A percentile compares a stretch with the other conserved stretches of the same genome.
Conservation (phyloP, 2,888 invertebrate genomes). For the Melikaiella ostensackeni region DNA sequence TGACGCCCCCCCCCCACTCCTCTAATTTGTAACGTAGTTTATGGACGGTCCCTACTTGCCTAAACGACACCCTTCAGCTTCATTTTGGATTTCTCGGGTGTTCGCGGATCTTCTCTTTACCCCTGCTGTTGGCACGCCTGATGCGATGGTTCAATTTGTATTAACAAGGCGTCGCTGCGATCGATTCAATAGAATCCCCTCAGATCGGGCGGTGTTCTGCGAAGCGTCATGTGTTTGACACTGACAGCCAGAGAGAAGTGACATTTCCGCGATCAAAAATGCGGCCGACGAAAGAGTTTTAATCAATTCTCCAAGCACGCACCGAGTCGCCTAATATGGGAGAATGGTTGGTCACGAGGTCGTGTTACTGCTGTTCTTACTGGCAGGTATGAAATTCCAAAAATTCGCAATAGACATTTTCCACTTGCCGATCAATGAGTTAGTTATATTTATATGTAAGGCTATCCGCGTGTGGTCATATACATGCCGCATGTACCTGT, state of each 20-base stretch:
- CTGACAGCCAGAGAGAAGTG: conserved; percentile 64
- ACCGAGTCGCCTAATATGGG: conserved; percentile 70
- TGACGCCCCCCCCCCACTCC: too few relatives aligned
- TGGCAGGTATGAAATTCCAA: conserved; percentile 67
- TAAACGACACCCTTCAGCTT: too few relatives aligned
- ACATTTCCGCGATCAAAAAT: conserved; percentile 50
- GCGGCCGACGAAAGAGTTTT: conserved; percentile 52
- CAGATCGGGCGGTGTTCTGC: conserved; percentile 38
- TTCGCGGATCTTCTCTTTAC: not conserved
- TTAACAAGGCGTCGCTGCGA: conserved; percentile 28
- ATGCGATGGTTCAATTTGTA: not conserved
- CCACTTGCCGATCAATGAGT: conserved; percentile 58
- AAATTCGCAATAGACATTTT: conserved; percentile 40
- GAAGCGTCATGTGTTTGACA: conserved; percentile 70
- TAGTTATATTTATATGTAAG: conserved; percentile 44
- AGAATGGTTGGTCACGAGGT: conserved; percentile 72
- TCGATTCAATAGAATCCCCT: conserved; percentile 54
- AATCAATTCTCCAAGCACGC: conserved; percentile 54
- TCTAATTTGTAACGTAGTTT: too few relatives aligned
- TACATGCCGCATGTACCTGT: conserved; percentile 44
- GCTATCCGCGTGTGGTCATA: conserved; percentile 46
- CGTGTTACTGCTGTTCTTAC: conserved; percentile 70
- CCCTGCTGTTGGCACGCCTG: not conserved
- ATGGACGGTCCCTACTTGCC: too few relatives aligned
- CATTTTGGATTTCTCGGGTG: not conserved